phyloP scores from a whole-genome alignment of 2,113 vertebrate genomes.

The Diadophis punctatus region DNA sequence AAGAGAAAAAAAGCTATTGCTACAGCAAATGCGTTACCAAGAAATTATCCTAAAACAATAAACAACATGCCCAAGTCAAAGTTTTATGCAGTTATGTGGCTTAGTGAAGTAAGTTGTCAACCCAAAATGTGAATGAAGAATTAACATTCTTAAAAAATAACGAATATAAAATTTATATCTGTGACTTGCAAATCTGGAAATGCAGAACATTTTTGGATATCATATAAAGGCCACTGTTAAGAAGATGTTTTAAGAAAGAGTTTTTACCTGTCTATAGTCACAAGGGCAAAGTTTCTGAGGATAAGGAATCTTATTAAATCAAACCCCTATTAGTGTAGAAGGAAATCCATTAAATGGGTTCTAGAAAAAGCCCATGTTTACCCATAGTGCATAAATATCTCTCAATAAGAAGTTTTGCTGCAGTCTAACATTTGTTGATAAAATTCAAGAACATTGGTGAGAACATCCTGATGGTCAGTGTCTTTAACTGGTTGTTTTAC shows the following conservation, averaged over 20 bases:
- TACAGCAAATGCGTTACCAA: neutral
- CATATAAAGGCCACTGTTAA: neutral
- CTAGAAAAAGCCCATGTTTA: neutral
- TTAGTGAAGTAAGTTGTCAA: neutral
- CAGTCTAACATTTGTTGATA: neutral
- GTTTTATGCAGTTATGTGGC: neutral
- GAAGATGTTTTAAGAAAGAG: neutral
- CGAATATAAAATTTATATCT: neutral
- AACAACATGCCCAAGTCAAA: neutral
- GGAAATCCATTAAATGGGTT: neutral
- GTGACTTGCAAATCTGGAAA: neutral
- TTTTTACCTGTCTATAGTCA: neutral
- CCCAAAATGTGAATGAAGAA: neutral
- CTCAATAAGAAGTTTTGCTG: neutral
- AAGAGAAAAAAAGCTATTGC: neutral
- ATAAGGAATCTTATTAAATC: neutral
- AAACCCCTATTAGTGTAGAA: neutral
- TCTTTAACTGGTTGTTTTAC: neutral
- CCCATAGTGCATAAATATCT: neutral
- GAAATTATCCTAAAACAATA: neutral
- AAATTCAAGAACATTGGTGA: neutral
- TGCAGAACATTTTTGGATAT: neutral
- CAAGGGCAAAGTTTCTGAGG: neutral
- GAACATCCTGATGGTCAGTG: neutral
- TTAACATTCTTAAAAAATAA: neutral